Conservation (phyloP, 2,113 vertebrate genomes). For the Pithys albifrons region DNA sequence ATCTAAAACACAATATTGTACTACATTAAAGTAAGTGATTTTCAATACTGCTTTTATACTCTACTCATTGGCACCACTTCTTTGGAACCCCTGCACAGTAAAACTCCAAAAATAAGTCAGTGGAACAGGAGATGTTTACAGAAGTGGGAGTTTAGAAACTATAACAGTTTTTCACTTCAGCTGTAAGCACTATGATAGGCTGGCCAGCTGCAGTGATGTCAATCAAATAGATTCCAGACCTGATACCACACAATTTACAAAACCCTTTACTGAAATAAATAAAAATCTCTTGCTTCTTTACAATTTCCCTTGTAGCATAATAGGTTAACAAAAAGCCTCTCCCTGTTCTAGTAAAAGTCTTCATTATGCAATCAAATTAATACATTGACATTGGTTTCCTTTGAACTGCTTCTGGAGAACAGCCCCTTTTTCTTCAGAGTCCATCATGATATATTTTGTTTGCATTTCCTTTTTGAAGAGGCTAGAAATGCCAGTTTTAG, state of each 20-base stretch:
- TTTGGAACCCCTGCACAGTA: background rate
- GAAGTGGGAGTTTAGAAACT: background rate
- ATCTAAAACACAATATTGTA: background rate
- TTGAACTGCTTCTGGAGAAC: background rate
- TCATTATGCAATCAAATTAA: background rate
- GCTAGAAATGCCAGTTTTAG: background rate
- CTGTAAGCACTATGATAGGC: background rate
- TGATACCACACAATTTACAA: background rate
- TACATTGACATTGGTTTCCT: background rate
- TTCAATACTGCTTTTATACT: background rate
- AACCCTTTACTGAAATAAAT: background rate
- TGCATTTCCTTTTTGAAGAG: background rate
- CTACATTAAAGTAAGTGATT: background rate
- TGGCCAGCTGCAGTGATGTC: background rate
- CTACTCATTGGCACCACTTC: background rate
- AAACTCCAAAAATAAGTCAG: background rate
- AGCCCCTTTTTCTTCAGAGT: background rate
- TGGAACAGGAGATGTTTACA: conserved; percentile 10
- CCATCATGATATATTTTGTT: background rate
- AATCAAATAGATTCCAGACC: background rate
- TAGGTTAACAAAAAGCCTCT: background rate
- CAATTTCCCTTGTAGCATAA: background rate
- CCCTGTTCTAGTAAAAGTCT: background rate
- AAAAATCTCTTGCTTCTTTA: background rate
- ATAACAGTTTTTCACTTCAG: background rate